A percentile compares a stretch with the other conserved stretches of the same genome.
Evolutionary conservation across 2,888 invertebrate species (phyloP).

Genomic region (Morpho deidamia): DNA sequence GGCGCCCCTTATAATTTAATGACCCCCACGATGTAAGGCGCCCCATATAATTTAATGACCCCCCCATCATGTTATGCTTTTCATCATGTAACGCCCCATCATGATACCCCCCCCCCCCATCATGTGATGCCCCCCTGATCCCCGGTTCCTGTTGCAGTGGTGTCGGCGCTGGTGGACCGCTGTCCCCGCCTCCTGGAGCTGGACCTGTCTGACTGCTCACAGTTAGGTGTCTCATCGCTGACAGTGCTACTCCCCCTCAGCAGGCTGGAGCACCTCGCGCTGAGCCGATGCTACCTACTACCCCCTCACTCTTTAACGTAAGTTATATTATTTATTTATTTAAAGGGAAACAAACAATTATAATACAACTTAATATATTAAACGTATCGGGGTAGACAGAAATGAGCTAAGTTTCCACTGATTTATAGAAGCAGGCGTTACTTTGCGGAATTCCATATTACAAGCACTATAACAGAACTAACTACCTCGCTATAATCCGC

Average conservation of each 20-base stretch:
- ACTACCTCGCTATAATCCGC: no score
- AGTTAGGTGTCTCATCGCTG: slow-evolving; percentile 78
- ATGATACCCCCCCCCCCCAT: no score
- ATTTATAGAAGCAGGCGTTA: no score
- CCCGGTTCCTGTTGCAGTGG: slow-evolving; percentile 75
- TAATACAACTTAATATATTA: not conserved
- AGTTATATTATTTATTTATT: not conserved
- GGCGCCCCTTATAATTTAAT: no score
- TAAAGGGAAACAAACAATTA: not conserved
- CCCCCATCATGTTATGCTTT: no score
- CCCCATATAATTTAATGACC: no score
- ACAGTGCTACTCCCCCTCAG: slow-evolving; percentile 46
- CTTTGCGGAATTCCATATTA: no score
- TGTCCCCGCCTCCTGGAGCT: slow-evolving; percentile 88
- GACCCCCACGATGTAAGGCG: no score
- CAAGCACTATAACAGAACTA: no score
- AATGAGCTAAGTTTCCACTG: no score
- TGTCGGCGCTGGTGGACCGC: slow-evolving; percentile 79
- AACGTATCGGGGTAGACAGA: no score
- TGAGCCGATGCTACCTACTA: slow-evolving; percentile 89
- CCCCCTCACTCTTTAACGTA: slow-evolving; percentile 84
- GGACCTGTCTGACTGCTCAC: slow-evolving; percentile 92
- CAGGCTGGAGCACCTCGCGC: slow-evolving; percentile 85
- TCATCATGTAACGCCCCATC: no score
- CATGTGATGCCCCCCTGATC: not conserved